Evolutionary conservation across 2,113 vertebrate species (phyloP).

Genomic region (Sinocyclocheilus rhinocerous): DNA sequence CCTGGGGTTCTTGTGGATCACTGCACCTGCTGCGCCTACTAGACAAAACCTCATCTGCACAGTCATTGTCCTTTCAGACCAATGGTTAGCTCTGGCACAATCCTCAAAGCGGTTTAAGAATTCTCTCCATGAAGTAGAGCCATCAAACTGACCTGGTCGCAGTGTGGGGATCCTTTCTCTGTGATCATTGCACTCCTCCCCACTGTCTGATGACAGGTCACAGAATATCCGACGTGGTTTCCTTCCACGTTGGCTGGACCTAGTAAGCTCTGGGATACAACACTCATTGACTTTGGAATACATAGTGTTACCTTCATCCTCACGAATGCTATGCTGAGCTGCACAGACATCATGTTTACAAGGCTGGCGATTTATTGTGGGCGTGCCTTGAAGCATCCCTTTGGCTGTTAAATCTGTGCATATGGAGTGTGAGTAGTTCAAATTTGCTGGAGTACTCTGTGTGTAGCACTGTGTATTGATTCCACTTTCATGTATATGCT

Average conservation of each 20-base stretch:
- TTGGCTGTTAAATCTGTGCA: no score
- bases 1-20: constrained; percentile 23
- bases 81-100: constrained; percentile 14
- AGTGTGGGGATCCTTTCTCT: constrained; percentile 28
- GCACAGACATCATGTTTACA: neutral
- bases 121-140: constrained; percentile 6
- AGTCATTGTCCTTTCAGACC: neutral
- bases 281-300: neutral
- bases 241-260: neutral
- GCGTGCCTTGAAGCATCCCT: no score
- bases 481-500: no score
- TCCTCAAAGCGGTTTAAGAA: constrained; percentile 11
- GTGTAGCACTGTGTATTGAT: no score
- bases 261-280: neutral
- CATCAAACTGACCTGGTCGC: constrained; percentile 36
- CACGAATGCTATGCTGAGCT: neutral
- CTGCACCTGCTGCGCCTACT: constrained; percentile 56
- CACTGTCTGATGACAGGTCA: neutral
- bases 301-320: neutral
- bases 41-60: constrained; percentile 5
- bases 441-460: no score
- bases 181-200: neutral
- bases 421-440: no score
- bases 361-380: neutral
- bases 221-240: neutral